Evolutionary conservation across 2,113 vertebrate genomes (phyloP), one percentile per base, ranked within the genome.

Genomic region (Sinocyclocheilus anophthalmus): DNA sequence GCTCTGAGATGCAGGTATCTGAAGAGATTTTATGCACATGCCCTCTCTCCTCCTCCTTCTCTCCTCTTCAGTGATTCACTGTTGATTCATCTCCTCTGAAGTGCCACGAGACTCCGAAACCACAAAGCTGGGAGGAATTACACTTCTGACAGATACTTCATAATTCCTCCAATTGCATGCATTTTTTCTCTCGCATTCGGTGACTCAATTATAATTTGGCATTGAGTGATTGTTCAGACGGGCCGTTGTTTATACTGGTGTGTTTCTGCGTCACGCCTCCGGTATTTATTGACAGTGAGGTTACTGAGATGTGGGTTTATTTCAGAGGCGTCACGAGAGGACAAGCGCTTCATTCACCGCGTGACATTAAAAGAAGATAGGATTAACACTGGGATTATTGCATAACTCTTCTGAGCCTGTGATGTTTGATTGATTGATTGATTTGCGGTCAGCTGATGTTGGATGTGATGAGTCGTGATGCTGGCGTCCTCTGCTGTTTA

Each of bases 11-110:
- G 37, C 37, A 37, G 37, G 37, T 37, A 37, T 37, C 42, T 45
- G 42, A 87, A 91, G 91, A 77, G 88, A 93, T 93, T 94, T 93
- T 95, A 93, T 95, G 94, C 81, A 75, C 37, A 37, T 37, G 37
- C 37, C 48, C 48, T 1, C 67, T 85, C 63, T 90, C 87, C 11
- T 48, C 48, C 12, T 50, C 9, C 48, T 50, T 1, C 65, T 89
- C 11, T 86, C 91, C 91, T 42, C 42, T 80, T 87, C 80, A 85
- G 87, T 94, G 94, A 94, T 92, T 94, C 94, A 94, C 90, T 90
- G 81, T 92, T 92, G 94, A 94, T 93, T 92, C 94, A 94, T 93
- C 93, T 84, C 12, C 57, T 80, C 53, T 84, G 87, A 82, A 88
- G 69, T 77, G 78, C 76, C 85, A 90, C 93, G 92, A 88, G 93